Base-by-base conservation (phyloP, 2,113 vertebrate genomes). In the Sterna hirundo region DNA sequence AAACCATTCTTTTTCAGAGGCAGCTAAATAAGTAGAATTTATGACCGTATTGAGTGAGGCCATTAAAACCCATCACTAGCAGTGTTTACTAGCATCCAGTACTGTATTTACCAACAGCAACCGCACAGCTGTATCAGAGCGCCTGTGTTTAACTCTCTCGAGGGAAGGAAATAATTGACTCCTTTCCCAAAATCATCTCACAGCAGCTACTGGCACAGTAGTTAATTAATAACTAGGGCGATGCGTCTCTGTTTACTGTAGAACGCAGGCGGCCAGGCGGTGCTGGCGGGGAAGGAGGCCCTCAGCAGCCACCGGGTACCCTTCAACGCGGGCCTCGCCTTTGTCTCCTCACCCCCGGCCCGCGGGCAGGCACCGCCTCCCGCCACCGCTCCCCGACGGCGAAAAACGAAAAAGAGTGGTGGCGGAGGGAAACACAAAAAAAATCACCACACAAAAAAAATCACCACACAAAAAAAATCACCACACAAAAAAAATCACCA, bases 241-340 rank as follows among this genome's bases (percentile, higher is more conserved):
- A 27, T 5, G 8, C 0, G 1, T 7, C 79, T n/a, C 51, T 55
- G 17, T 47, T 47, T 52, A 13, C 3, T 10, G 17, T 23, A 22
- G 17, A 30, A 32, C 10, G 38, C 25, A 4, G 9, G 38, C 3
- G 15, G 4, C 27, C 14, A 1, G 8, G 40, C 26, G 15, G 11
- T 8, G 34, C 34, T 4, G 65, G 30, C 6, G 20, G 34, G 32
- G 29, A 38, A 4, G 14, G 4, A 29, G 30, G 52, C n/a, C 49
- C 68, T 58, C 3, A 0, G 13, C 6, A 36, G 36, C 18, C 40
- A 13, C 23, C 15, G 16, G 17, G 4, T 3, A 30, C 42, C 38
- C 61, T 42, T 6, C 0, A 26, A 6, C 6, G 2, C 6, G 8
- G 30, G 69, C 27, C 74, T 62, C 4, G 1, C 46, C 36, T 87